phyloP scores from a whole-genome alignment of 2,797 vertebrate species.

The Cheirogaleus major region DNA sequence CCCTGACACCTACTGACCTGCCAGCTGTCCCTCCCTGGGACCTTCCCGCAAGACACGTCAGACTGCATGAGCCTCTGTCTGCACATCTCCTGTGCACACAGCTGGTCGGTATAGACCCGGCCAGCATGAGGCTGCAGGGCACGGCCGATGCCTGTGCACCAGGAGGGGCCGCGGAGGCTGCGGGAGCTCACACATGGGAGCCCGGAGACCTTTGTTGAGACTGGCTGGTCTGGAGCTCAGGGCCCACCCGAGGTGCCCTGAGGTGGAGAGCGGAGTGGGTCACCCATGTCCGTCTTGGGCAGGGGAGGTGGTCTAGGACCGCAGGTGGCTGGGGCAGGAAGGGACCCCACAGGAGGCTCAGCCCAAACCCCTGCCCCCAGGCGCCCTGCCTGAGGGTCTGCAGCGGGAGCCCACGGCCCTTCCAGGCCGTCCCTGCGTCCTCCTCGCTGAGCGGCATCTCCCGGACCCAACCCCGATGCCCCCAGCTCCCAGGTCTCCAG shows the following conservation, averaged over 20 bases:
- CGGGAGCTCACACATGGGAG: accelerated
- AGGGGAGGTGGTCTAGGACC: background rate
- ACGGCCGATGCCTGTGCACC: accelerated
- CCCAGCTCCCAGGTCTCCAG: too few species aligned
- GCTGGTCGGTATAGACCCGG: accelerated
- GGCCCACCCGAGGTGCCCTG: too few species aligned
- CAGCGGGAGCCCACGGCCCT: background rate
- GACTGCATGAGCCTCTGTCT: background rate
- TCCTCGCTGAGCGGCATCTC: accelerated
- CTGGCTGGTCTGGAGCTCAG: background rate
- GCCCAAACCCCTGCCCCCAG: background rate
- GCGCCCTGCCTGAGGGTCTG: background rate
- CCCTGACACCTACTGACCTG: background rate
- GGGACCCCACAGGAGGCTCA: accelerated
- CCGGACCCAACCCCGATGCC: background rate
- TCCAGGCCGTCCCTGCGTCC: background rate
- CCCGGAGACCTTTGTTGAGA: background rate
- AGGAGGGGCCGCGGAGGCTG: background rate
- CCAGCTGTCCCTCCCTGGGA: background rate
- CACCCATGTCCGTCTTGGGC: background rate
- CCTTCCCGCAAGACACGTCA: accelerated
- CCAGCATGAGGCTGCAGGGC: accelerated
- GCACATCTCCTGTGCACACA: background rate
- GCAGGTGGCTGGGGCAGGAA: background rate
- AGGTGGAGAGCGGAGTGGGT: background rate